Evolutionary conservation across 2,888 invertebrate genomes (phyloP).

Genomic region (Drosophila niveifrons): DNA sequence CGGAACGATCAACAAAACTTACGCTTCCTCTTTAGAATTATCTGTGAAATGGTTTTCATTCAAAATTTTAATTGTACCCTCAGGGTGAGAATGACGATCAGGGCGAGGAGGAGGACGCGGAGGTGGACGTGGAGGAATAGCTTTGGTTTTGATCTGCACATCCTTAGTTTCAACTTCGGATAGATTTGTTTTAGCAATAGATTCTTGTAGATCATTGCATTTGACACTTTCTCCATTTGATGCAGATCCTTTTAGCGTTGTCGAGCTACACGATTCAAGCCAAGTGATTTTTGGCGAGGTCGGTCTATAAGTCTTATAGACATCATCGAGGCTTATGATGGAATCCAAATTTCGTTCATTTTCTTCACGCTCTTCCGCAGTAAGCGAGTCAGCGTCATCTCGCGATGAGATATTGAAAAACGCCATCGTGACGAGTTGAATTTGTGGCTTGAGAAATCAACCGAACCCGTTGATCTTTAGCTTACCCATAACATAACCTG

Average conservation of each 20-base stretch:
- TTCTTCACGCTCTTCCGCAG: slow-evolving; percentile 13
- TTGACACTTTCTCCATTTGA: neutral
- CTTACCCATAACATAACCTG: slow-evolving; percentile 45
- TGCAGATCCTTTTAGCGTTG: slow-evolving; percentile 17
- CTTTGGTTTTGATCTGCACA: neutral
- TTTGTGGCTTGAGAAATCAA: slow-evolving; percentile 10
- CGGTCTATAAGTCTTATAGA: slow-evolving; percentile 27
- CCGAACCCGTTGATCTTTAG: slow-evolving; percentile 11
- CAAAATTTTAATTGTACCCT: neutral
- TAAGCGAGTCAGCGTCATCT: slow-evolving; percentile 19
- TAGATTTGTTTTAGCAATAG: neutral
- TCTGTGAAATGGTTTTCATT: neutral
- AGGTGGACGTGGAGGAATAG: neutral
- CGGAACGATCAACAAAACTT: neutral
- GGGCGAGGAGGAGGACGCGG: neutral
- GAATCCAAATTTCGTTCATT: neutral
- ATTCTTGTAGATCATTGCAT: neutral
- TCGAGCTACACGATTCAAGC: slow-evolving; percentile 10
- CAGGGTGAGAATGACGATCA: neutral
- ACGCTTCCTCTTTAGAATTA: neutral
- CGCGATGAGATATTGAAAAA: neutral
- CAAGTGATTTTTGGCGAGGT: neutral
- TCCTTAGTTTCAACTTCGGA: neutral
- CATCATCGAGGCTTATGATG: slow-evolving; percentile 31
- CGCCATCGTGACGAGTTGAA: slow-evolving; percentile 13